These are phyloP conservation scores for Fragum whitleyi DNA, from an alignment of 2,888 invertebrate genomes.

Conservation along the genomic window DNA sequence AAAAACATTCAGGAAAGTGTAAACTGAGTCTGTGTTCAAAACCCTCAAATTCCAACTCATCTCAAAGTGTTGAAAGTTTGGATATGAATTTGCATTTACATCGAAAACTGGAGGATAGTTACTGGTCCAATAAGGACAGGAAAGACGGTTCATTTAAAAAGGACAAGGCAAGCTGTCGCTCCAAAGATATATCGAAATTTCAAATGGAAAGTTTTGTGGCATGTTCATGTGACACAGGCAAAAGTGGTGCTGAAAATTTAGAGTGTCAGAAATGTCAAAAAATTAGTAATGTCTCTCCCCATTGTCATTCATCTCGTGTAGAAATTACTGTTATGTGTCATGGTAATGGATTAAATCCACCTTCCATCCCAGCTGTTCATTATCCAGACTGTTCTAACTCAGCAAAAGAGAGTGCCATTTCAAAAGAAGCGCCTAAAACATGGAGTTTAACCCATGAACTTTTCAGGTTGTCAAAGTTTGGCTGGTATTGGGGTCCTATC, in stretches of 20 bases:
- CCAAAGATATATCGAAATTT: slow-evolving; percentile 79
- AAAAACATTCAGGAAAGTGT: slow-evolving; percentile 72
- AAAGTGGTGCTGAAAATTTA: slow-evolving; percentile 40
- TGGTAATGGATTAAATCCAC: slow-evolving; percentile 49
- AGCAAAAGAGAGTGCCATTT: slow-evolving; percentile 56
- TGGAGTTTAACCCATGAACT: slow-evolving; percentile 86
- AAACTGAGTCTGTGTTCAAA: slow-evolving; percentile 71
- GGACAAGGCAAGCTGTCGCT: slow-evolving; percentile 76
- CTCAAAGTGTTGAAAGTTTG: slow-evolving; percentile 78
- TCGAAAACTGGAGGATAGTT: slow-evolving; percentile 62
- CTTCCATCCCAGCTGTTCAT: slow-evolving; percentile 42
- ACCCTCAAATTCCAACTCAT: slow-evolving; percentile 74
- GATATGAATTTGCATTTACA: slow-evolving; percentile 72
- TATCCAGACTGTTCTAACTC: slow-evolving; percentile 49
- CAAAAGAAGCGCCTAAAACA: slow-evolving; percentile 72
- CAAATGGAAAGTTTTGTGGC: slow-evolving; percentile 55
- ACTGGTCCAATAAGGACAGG: slow-evolving; percentile 77
- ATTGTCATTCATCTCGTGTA: slow-evolving; percentile 29
- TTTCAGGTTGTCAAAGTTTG: slow-evolving; percentile 85
- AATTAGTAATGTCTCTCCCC: slow-evolving; percentile 55
- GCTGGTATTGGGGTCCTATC: slow-evolving; percentile 93
- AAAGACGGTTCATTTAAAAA: slow-evolving; percentile 68
- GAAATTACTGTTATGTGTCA: slow-evolving; percentile 60
- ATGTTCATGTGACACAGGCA: slow-evolving; percentile 43
- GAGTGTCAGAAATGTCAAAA: slow-evolving; percentile 56